Evolutionary conservation across 2,888 invertebrate species (phyloP), one percentile per base, ranked within the genome.

Genomic region (Trachelus iudaicus): DNA sequence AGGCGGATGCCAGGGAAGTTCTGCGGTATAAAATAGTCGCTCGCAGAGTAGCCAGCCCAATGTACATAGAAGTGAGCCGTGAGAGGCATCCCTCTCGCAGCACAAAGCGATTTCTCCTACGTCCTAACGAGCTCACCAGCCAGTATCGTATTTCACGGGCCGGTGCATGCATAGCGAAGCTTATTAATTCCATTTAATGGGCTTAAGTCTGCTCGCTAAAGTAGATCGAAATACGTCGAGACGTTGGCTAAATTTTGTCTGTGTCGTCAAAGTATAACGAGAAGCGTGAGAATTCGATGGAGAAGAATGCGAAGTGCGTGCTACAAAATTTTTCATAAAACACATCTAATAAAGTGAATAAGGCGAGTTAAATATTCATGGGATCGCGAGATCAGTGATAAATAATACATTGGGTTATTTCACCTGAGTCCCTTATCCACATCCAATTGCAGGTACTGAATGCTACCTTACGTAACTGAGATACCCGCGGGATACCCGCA

Each of bases 161-260:
- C 87, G 87, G 87, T 89, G 88, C 87, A 87, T 89, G 87, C 87
- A 89, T 87, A 88, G 87, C 87, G 88, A 87, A 89, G 89, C 89
- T 90, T 89, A 90, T 89, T 90, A 90, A 90, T 90, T 90, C 87
- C 87, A 89, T 89, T 89, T 88, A 87, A 88, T 87, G 85, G 87
- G 85, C 87, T 89, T 86, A 87, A 88, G 86, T 88, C 86, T 84
- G 83, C 79, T 86, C 77, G 83, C 82, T 83, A 81, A 87, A 86
- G 86, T 87, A 85, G 86, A 88, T 88, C 87, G 84, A 83, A 71
- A 56, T 56, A 56, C 56, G 23, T 23, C 23, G 56, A 56, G 56
- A 56, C 56, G 56, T 9, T 56, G 15, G 56, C 23, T 56, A 9
- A 56, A 23, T 56, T 9, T 56, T 9, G 23, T 56, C 6, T 2